Conservation (phyloP, 37 sponge, comb jelly and placozoan species). For the Beroe forskalii region DNA sequence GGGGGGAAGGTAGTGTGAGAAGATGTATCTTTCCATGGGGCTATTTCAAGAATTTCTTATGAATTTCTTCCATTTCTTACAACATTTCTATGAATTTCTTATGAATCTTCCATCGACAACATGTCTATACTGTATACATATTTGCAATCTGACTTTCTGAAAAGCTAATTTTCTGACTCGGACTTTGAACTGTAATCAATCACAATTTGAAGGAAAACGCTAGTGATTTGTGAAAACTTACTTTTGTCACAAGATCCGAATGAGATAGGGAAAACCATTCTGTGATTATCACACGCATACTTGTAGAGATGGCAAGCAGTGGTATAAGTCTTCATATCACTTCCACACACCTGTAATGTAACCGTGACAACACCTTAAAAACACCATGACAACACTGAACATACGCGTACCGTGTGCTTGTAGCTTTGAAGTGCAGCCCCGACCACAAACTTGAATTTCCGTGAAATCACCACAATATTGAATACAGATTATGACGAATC, state of each 20-base stretch:
- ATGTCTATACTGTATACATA: too few relatives aligned
- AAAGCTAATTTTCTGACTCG: too few relatives aligned
- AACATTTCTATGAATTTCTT: not conserved
- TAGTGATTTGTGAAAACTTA: not conserved
- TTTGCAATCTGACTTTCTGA: too few relatives aligned
- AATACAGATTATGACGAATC: too few relatives aligned
- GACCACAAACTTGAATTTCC: not conserved
- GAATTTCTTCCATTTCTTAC: not conserved
- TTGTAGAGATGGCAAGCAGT: conserved; percentile 62
- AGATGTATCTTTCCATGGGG: not conserved
- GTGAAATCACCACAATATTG: not conserved
- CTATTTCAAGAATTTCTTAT: not conserved
- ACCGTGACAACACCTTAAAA: not conserved
- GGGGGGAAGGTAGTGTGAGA: not conserved
- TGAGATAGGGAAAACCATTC: conserved; percentile 9
- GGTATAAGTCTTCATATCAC: conserved; percentile 44
- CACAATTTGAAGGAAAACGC: too few relatives aligned
- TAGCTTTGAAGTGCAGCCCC: too few relatives aligned
- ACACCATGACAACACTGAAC: not conserved
- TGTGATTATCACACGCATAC: conserved; percentile 53
- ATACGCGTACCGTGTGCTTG: too few relatives aligned
- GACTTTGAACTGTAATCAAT: too few relatives aligned
- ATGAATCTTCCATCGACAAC: too few relatives aligned
- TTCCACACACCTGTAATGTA: conserved; percentile 48
- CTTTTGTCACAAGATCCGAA: conserved; percentile 38